Base-by-base conservation (phyloP, 2,113 vertebrate genomes). In the Aptenodytes patagonicus region DNA sequence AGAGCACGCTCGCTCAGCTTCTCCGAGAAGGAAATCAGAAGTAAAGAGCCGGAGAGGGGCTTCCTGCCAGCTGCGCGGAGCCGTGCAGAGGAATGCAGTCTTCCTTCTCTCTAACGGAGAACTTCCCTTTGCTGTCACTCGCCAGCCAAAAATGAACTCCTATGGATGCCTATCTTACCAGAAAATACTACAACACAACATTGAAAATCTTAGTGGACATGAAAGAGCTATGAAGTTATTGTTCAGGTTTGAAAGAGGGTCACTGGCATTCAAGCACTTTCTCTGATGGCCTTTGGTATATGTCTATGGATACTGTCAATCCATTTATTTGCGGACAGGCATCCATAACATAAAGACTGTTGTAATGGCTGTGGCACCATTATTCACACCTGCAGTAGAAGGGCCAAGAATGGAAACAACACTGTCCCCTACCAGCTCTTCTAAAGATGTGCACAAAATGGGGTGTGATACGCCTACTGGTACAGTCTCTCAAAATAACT, bases 1-100 rank as follows among this genome's bases (percentile, higher is more conserved):
- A 34, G 8, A 60, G 32, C 49, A 71, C 4, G 6, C 64, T 97
- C 93, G 91, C 90, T 73, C 77, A 58, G 58, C 68, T 97, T 98
- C 97, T 96, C 98, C 68, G 58, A 97, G 97, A 95, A 95, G 93
- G 96, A 97, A 96, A 93, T 98, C 22, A 97, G 97, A 98, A 95
- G 87, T 96, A 97, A 94, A 97, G 97, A 83, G 96, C 69, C 97
- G 96, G 96, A 98, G 97, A 93, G 94, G 51, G 77, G 97, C 97
- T 99, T 99, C 98, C 98, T 99, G 98, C 96, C 98, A 98, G 98
- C 98, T 98, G 98, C 77, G 2, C 14, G 3, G 62, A 69, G 42
- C 84, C 65, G 28, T 24, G 34, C 84, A 81, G 77, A 55, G 80
- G 68, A 54, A 83, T 49, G 52, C 88, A 62, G 76, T 25, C 75